phyloP scores from a whole-genome alignment of 1,140 invertebrate genomes.

The Bombus sylvicola region DNA sequence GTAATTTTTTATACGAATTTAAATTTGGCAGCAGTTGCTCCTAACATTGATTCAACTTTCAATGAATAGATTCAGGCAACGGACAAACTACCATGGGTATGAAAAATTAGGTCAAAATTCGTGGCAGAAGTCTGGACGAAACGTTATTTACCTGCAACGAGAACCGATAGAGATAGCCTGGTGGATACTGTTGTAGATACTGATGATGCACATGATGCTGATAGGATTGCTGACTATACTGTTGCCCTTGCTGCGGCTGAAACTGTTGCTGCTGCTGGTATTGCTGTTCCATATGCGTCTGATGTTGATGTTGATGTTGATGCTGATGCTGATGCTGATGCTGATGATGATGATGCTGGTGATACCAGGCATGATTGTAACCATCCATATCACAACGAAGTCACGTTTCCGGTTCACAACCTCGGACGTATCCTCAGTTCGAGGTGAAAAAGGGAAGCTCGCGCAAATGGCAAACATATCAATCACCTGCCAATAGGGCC shows the following conservation, averaged over 20 bases:
- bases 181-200: constrained; percentile 77
- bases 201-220: constrained; percentile 72
- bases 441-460: constrained; percentile 54
- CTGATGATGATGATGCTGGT: constrained; percentile 75
- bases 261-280: constrained; percentile 66
- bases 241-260: constrained; percentile 64
- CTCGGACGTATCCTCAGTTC: constrained; percentile 52
- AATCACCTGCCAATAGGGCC: constrained; percentile 66
- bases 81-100: too few species aligned
- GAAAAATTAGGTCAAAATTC: background rate
- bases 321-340: constrained; percentile 64
- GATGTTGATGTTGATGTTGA: constrained; percentile 55
- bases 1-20: background rate
- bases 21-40: too few species aligned
- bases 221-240: constrained; percentile 70
- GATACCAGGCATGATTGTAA: constrained; percentile 81
- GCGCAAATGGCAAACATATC: constrained; percentile 69
- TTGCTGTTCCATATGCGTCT: constrained; percentile 50
- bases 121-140: too few species aligned
- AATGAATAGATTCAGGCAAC: too few species aligned
- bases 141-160: constrained; percentile 78
- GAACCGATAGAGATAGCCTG: constrained; percentile 81
- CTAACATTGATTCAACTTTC: too few species aligned
- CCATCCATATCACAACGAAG: constrained; percentile 78
- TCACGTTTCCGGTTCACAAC: constrained; percentile 54